phyloP scores from a whole-genome alignment of 1,140 invertebrate species.

The Trichonephila inaurata region DNA sequence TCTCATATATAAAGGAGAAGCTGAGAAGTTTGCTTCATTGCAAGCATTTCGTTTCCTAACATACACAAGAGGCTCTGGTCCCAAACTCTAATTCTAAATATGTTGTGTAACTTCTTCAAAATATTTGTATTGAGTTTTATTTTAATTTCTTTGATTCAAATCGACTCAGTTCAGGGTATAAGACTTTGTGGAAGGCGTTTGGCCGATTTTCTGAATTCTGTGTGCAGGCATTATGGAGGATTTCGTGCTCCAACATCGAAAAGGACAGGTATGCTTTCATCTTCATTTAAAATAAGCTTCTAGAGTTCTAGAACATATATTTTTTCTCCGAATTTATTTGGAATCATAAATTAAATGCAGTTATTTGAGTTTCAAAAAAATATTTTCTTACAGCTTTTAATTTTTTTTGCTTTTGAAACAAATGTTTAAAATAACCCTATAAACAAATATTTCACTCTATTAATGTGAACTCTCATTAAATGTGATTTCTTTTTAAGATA shows the following conservation, averaged over 20 bases:
- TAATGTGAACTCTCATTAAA: too few relatives aligned
- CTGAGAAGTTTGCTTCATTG: background rate
- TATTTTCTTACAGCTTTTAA: too few relatives aligned
- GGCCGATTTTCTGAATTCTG: slow-evolving; percentile 44
- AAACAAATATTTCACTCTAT: too few relatives aligned
- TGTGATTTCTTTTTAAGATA: too few relatives aligned
- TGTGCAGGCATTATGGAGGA: slow-evolving; percentile 57
- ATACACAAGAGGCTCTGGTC: background rate
- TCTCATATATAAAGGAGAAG: background rate
- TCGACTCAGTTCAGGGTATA: background rate
- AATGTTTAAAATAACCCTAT: too few relatives aligned
- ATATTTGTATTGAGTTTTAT: slow-evolving; percentile 3
- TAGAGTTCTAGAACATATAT: too few relatives aligned
- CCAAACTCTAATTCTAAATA: background rate
- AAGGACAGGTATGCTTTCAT: slow-evolving; percentile 29
- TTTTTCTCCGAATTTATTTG: too few relatives aligned
- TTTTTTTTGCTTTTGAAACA: too few relatives aligned
- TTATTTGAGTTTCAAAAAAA: too few relatives aligned
- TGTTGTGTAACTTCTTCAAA: background rate
- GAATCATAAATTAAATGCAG: too few relatives aligned
- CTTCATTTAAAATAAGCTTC: too few relatives aligned
- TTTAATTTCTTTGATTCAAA: background rate
- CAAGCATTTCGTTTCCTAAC: background rate
- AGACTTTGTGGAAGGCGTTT: slow-evolving; percentile 55
- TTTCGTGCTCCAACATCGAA: slow-evolving; percentile 26